Conservation (phyloP, 2,113 vertebrate genomes). For the Caloenas nicobarica region DNA sequence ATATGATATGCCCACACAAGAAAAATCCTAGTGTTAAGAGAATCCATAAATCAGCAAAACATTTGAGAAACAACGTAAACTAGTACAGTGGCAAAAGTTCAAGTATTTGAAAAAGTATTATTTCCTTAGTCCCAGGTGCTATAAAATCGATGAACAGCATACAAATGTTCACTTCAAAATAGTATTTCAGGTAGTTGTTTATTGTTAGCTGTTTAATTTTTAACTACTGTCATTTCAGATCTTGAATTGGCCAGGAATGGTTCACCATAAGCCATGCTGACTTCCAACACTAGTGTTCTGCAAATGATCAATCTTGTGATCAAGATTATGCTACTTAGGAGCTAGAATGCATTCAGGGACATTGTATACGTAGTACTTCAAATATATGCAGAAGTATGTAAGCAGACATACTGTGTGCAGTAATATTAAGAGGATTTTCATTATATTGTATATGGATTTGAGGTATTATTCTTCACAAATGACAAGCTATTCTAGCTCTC, state of each 20-base stretch:
- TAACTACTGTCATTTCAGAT: neutral
- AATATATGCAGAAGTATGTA: neutral
- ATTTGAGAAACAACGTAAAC: neutral
- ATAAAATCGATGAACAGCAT: neutral
- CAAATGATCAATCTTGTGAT: neutral
- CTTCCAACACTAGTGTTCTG: neutral
- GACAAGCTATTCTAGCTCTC: neutral
- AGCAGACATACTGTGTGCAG: neutral
- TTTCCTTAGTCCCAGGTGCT: neutral
- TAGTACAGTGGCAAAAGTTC: neutral
- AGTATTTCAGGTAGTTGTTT: neutral
- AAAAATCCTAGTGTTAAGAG: neutral
- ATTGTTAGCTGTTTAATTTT: neutral
- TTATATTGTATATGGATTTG: neutral
- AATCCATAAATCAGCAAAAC: neutral
- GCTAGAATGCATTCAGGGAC: neutral
- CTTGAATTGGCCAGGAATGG: neutral
- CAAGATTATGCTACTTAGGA: neutral
- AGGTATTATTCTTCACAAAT: constrained; percentile 8
- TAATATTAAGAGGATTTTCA: constrained; percentile 43
- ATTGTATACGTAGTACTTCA: neutral
- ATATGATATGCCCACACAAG: neutral
- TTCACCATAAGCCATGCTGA: neutral
- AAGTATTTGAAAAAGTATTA: neutral
- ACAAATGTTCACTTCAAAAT: neutral